Evolutionary conservation across 2,888 invertebrate species (phyloP).

Genomic region (Neoitamus cyanurus): DNA sequence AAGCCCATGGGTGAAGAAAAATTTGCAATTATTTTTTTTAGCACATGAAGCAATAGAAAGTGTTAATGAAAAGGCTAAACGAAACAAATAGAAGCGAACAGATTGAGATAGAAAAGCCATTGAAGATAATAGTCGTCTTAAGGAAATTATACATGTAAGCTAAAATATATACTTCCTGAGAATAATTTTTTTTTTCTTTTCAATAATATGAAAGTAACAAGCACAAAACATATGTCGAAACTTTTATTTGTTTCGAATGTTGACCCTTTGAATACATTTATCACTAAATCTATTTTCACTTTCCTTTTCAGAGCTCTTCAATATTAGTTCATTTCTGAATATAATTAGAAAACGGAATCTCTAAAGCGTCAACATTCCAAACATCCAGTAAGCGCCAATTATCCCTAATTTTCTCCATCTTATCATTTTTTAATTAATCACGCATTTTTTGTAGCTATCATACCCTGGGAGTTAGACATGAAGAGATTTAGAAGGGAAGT

Average conservation of each 20-base stretch:
- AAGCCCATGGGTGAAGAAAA: not conserved
- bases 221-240: not conserved
- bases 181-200: not conserved
- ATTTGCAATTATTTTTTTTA: not conserved
- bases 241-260: not conserved
- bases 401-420: slow-evolving; percentile 29
- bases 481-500: slow-evolving; percentile 95
- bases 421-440: slow-evolving; percentile 8
- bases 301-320: not conserved
- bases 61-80: not conserved
- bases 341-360: not conserved
- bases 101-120: not conserved
- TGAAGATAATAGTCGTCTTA: not conserved
- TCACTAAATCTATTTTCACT: not conserved
- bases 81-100: not conserved
- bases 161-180: not conserved
- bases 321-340: not conserved
- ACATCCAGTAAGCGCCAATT: not conserved
- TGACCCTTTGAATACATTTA: not conserved
- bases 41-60: not conserved
- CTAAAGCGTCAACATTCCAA: not conserved
- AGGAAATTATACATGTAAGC: not conserved
- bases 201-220: not conserved
- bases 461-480: slow-evolving; percentile 95
- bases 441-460: slow-evolving; percentile 55